Conservation (phyloP, 2,113 vertebrate genomes). For the Ictalurus furcatus region DNA sequence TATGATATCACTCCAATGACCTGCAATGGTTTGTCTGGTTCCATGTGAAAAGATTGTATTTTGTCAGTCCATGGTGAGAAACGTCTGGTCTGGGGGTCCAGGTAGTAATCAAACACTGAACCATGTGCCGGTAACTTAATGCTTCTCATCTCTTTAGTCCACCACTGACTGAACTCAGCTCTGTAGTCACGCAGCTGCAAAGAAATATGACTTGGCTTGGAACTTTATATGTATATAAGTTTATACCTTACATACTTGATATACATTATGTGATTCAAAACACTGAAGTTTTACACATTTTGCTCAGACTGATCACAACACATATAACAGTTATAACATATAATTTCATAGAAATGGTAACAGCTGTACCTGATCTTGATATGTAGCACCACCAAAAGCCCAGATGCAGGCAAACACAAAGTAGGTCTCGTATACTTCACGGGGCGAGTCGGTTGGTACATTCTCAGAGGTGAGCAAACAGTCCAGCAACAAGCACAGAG, state of each 20-base stretch:
- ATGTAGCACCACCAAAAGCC: conserved; percentile 79
- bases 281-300: background rate
- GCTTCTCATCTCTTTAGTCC: conserved; percentile 80
- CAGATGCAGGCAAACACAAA: conserved; percentile 82
- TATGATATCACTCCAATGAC: conserved; percentile 44
- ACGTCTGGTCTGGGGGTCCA: conserved; percentile 78
- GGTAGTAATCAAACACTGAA: conserved; percentile 84
- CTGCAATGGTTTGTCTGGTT: conserved; percentile 72
- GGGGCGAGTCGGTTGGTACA: conserved; percentile 76
- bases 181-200: conserved; percentile 76
- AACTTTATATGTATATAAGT: background rate
- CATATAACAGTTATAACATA: background rate
- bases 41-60: conserved; percentile 69
- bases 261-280: background rate
- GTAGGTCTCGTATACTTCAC: conserved; percentile 77
- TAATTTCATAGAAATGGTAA: background rate
- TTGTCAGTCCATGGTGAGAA: conserved; percentile 77
- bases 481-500: conserved; percentile 76
- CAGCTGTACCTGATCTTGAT: conserved; percentile 78
- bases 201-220: background rate
- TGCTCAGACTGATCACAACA: background rate
- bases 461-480: conserved; percentile 78
- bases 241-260: background rate
- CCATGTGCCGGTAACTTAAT: conserved; percentile 79
- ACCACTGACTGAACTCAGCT: conserved; percentile 82